These are phyloP conservation scores for Drosophila fuyamai DNA, from an alignment of 1,140 invertebrate genomes.

Conservation along the genomic window DNA sequence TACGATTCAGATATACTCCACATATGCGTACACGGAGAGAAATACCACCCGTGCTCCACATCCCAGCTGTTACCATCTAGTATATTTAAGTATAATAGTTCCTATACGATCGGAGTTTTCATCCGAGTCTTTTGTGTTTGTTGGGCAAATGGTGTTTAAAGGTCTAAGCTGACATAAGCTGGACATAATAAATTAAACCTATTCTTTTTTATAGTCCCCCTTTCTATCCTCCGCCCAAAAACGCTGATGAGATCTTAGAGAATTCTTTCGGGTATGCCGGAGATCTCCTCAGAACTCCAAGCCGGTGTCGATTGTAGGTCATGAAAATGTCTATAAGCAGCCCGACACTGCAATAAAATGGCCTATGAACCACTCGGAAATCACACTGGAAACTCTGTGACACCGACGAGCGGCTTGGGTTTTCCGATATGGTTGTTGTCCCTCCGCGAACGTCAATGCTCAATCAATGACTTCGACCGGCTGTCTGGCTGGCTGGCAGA, in stretches of 20 bases:
- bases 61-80: no score
- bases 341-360: background rate
- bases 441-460: constrained; percentile 31
- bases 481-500: constrained; percentile 27
- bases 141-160: no score
- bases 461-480: constrained; percentile 48
- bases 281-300: no score
- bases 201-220: no score
- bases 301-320: background rate
- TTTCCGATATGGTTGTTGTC: background rate
- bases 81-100: no score
- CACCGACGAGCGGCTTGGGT: background rate
- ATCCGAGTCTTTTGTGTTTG: no score
- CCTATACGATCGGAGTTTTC: no score
- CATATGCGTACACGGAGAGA: constrained; percentile 3
- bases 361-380: background rate
- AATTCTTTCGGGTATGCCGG: no score
- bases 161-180: no score
- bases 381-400: background rate
- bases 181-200: no score
- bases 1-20: constrained; percentile 4
- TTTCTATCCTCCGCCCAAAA: no score
- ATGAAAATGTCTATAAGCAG: background rate
- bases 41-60: background rate
- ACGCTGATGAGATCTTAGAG: no score